Evolutionary conservation across 2,888 invertebrate species (phyloP), one percentile per base, ranked within the genome.

Genomic region (Chrysolina americana): DNA sequence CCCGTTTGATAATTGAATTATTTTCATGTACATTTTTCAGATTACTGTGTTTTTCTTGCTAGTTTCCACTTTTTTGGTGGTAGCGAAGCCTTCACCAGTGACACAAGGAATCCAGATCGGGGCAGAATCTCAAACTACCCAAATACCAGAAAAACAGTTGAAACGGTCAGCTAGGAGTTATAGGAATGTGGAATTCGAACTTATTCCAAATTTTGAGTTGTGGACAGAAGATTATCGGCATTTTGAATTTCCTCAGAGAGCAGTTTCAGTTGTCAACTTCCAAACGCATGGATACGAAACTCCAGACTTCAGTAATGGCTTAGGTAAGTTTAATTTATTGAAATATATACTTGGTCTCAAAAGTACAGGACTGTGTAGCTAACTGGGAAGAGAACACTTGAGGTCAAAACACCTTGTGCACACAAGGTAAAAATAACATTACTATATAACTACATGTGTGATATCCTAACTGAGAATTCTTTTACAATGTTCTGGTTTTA

Each of bases 251-350:
- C 70, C 63, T n/a, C 63, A 44, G 0, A 15, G 19, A 28, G 23
- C 56, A 48, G 28, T 50, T 6, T 28, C 59, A 13, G 48, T 59
- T 17, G 8, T 36, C 19, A 47, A 65, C n/a, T 64, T 65, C 13
- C 47, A 70, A 41, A 66, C 65, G 41, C 41, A 65, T n/a, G 87
- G 86, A 15, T 89, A 89, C 65, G 74, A 78, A 13, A 86, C 87
- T 1, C 88, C 89, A 0, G 87, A 89, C 80, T 89, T 87, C 71
- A 87, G 87, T 70, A 85, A 88, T 70, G 89, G 89, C 70, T 41
- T 69, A 28, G 44, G 53, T 59, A 1, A 53, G 36, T 68, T 36
- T 8, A 0, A 19, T n/a, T 21, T 23, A 17, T 48, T 15, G 17
- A 50, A 50, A 48, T 23, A 69, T 62, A 21, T 36, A 36, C 36